These are phyloP conservation scores for Dolichoris vasculosae DNA, from an alignment of 1,140 invertebrate species.

Conservation along the genomic window DNA sequence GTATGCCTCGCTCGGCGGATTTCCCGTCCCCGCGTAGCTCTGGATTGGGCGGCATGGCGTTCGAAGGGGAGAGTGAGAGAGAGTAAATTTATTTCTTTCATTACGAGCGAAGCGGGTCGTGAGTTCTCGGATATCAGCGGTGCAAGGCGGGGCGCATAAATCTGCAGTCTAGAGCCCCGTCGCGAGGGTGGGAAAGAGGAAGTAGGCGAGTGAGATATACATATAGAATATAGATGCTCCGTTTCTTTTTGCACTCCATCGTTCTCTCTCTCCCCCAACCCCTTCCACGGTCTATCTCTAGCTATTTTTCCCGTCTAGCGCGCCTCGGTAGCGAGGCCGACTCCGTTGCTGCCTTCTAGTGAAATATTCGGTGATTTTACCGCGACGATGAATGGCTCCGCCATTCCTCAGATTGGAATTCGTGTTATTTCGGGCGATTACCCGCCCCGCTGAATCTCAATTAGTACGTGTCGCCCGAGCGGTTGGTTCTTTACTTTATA, in stretches of 20 bases:
- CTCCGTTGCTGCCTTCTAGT: slow-evolving; percentile 42
- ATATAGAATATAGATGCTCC: slow-evolving; percentile 14
- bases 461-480: slow-evolving; percentile 65
- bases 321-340: not conserved
- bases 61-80: slow-evolving; percentile 37
- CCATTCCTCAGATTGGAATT: slow-evolving; percentile 70
- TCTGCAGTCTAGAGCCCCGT: slow-evolving; percentile 67
- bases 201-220: slow-evolving; percentile 54
- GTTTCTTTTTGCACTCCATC: slow-evolving; percentile 31
- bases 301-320: slow-evolving; percentile 33
- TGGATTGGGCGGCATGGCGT: not conserved
- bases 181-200: slow-evolving; percentile 56
- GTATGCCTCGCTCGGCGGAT: slow-evolving; percentile 55
- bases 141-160: slow-evolving; percentile 73
- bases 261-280: no score
- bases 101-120: slow-evolving; percentile 73
- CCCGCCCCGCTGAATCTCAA: slow-evolving; percentile 71
- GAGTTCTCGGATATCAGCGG: slow-evolving; percentile 74
- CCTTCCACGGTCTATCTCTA: not conserved
- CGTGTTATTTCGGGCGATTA: slow-evolving; percentile 71
- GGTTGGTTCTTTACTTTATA: not conserved
- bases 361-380: slow-evolving; percentile 73
- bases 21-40: slow-evolving; percentile 58
- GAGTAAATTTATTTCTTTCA: slow-evolving; percentile 76
- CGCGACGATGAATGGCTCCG: slow-evolving; percentile 67